Percentiles rank a stretch among this genome's conserved stretches.
Evolutionary conservation across 2,888 invertebrate species (phyloP).

Genomic region (Limnephilus rhombicus): DNA sequence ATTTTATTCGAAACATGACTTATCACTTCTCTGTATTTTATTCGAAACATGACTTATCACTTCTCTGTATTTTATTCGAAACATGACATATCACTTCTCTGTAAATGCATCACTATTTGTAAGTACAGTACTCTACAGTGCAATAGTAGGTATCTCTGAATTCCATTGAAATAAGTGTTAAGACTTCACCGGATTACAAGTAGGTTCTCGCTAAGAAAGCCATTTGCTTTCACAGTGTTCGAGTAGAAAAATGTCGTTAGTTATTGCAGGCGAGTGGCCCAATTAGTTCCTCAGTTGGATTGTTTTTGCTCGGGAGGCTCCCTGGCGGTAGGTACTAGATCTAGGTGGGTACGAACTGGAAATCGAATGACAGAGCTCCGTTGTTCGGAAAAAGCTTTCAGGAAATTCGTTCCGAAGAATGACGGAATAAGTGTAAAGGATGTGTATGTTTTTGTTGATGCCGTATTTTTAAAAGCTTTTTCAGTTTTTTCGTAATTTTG

Average conservation of each 20-base stretch:
- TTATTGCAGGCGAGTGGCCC: conserved; percentile 26
- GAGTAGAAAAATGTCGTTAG: conserved; percentile 25
- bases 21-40: too few relatives aligned
- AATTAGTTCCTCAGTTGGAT: conserved; percentile 20
- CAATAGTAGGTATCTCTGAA: not conserved
- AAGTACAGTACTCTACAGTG: not conserved
- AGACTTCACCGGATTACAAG: not conserved
- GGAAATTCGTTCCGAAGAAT: conserved; percentile 15
- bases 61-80: too few relatives aligned
- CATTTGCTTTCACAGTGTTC: not conserved
- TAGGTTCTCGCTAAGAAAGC: not conserved
- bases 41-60: too few relatives aligned
- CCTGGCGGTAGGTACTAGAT: not conserved
- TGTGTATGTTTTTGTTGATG: not conserved
- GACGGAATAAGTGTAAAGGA: not conserved
- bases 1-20: too few relatives aligned
- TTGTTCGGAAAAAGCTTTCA: conserved; percentile 28
- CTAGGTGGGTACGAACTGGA: not conserved
- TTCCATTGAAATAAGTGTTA: not conserved
- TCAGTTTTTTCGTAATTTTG: too few relatives aligned
- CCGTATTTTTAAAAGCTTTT: too few relatives aligned
- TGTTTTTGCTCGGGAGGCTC: conserved; percentile 13
- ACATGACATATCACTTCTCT: too few relatives aligned
- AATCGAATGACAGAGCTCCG: conserved; percentile 36
- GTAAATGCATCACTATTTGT: too few relatives aligned